A percentile compares a stretch with the other conserved stretches of the same genome.
These are phyloP conservation scores for Danionella dracula DNA, from an alignment of 2,797 vertebrate species.

Conservation along the genomic window DNA sequence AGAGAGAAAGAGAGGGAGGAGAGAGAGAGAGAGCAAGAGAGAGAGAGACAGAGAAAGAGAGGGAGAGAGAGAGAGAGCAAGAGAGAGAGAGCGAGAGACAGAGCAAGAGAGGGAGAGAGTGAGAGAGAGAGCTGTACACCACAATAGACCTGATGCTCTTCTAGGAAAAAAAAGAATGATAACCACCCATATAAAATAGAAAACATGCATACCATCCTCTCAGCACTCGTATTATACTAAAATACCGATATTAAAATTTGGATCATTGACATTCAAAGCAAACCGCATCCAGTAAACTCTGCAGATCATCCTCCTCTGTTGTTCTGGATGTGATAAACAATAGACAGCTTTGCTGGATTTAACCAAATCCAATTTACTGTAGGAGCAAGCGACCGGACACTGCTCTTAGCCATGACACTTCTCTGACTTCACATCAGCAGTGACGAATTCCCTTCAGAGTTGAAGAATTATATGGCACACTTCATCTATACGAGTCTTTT, in stretches of 20 bases:
- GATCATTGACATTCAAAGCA: background rate
- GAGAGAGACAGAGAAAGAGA: no score
- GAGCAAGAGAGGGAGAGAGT: no score
- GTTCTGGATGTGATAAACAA: conserved; percentile 36
- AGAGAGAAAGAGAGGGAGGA: no score
- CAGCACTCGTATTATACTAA: background rate
- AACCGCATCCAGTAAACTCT: conserved; percentile 5
- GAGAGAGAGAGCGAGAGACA: no score
- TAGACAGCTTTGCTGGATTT: conserved; percentile 23
- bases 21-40: no score
- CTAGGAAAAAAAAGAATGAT: conserved; percentile 24
- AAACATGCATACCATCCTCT: background rate
- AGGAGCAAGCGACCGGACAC: background rate
- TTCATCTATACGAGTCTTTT: no score
- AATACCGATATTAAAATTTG: no score
- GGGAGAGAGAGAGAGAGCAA: no score
- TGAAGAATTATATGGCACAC: no score
- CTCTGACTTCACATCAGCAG: conserved; percentile 6
- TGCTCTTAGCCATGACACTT: background rate
- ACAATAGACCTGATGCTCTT: background rate
- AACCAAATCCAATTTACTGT: conserved; percentile 35
- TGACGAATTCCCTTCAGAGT: conserved; percentile 46
- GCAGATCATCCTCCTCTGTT: conserved; percentile 25
- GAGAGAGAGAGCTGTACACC: background rate
- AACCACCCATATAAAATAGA: conserved; percentile 13